Conservation (phyloP, 2,113 vertebrate genomes). For the Bubo bubo region DNA sequence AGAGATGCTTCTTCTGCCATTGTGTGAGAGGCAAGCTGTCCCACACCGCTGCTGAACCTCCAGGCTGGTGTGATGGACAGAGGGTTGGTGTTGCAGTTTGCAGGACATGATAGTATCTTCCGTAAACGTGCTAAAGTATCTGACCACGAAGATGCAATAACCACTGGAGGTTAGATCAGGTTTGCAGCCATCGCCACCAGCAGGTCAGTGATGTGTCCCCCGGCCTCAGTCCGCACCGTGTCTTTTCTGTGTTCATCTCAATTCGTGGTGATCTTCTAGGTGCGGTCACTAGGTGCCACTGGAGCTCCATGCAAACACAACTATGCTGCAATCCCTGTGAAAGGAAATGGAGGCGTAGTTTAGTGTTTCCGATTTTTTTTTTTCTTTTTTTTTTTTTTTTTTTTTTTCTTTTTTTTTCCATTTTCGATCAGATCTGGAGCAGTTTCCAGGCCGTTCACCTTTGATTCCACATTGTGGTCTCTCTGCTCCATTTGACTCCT, state of each 20-base stretch:
- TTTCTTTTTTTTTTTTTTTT: background rate
- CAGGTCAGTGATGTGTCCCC: background rate
- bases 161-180: background rate
- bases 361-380: background rate
- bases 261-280: background rate
- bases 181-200: background rate
- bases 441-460: background rate
- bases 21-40: background rate
- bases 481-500: background rate
- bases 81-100: accelerated
- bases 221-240: accelerated
- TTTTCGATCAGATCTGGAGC: background rate
- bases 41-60: background rate
- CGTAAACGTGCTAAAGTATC: background rate
- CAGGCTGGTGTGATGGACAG: no score
- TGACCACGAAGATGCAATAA: background rate
- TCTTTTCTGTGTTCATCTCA: accelerated
- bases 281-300: conserved; percentile 69
- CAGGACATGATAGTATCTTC: background rate
- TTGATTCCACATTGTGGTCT: background rate
- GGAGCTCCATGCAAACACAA: background rate
- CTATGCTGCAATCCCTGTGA: accelerated
- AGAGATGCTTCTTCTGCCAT: accelerated
- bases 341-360: accelerated
- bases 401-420: background rate